A percentile compares a stretch with the other conserved stretches of the same genome.
phyloP scores from a whole-genome alignment of 2,888 invertebrate genomes.

The Dryococelus australis region DNA sequence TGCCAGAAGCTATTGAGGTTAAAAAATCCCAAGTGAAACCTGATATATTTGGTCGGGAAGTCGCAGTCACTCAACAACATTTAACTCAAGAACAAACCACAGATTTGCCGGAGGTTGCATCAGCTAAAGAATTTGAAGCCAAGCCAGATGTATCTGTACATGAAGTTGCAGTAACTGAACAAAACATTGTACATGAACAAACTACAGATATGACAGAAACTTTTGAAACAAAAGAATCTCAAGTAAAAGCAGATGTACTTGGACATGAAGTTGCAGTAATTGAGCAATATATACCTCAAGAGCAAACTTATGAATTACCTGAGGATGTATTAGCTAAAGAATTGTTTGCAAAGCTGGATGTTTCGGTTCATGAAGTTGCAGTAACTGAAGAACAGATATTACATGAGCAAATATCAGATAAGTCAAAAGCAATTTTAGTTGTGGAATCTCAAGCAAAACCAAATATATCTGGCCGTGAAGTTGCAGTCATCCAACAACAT shows the following conservation, averaged over 20 bases:
- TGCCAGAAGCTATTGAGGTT: not conserved
- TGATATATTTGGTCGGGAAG: conserved; percentile 38
- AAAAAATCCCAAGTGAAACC: conserved; percentile 28
- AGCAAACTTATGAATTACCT: too few relatives aligned
- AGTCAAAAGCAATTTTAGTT: not conserved
- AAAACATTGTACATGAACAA: conserved; percentile 33
- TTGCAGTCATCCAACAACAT: not conserved
- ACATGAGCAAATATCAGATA: not conserved
- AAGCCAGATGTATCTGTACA: conserved; percentile 31
- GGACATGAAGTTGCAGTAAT: not conserved
- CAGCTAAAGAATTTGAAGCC: conserved; percentile 34
- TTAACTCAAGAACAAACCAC: conserved; percentile 32
- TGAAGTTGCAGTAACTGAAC: conserved; percentile 21
- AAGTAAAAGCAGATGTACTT: conserved; percentile 34
- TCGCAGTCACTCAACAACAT: conserved; percentile 39
- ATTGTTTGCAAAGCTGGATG: too few relatives aligned
- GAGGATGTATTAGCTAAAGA: too few relatives aligned
- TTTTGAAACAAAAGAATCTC: conserved; percentile 27
- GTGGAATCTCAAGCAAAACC: not conserved
- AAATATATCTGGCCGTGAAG: not conserved
- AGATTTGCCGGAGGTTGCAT: conserved; percentile 20
- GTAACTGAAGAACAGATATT: too few relatives aligned
- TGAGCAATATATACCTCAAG: too few relatives aligned
- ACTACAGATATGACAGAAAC: conserved; percentile 29
- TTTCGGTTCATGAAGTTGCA: too few relatives aligned